Evolutionary conservation across 2,113 vertebrate species (phyloP), one percentile per base, ranked within the genome.

Genomic region (Alces alces): DNA sequence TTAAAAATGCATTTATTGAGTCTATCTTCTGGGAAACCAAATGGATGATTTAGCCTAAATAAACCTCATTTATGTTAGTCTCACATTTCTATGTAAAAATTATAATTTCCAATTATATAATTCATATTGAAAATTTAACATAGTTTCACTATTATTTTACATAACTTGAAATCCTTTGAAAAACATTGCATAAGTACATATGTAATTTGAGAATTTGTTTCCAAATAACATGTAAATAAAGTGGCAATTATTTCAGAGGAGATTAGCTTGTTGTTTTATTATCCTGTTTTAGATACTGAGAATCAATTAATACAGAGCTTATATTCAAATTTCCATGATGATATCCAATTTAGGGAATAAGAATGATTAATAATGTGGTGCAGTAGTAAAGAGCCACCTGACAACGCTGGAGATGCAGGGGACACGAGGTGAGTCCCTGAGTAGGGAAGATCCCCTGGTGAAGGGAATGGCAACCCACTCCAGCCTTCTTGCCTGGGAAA

Each of bases 281-380:
- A 70, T 25, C 47, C 14, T 60, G 16, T 15, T 86, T 66, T 82
- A 86, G 36, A 86, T 39, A 55, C 11, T 61, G 30, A 79, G 3
- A 93, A 84, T 79, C 86, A 50, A 88, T 84, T 93, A 96, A 55
- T 33, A 23, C 19, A 84, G 21, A 54, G 28, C 43, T 91, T 87
- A 84, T 55, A 58, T 39, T 87, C 13, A 39, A 3, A 84, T 61
- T 36, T 47, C 21, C 17, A 54, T 36, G 7, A 52, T 60, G 13
- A 91, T 85, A 87, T 87, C 73, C 30, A 50, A 66, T 57, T 73
- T 79, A 87, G 17, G 5, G 6, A 82, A 76, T 45, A 9, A 88
- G 2, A 39, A 93, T 87, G 17, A 66, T 50, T 23, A 66, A 27
- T 73, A 85, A 73, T 27, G 36, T 39, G 70, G 12, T 27, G 2